A percentile compares a stretch with the other conserved stretches of the same genome.
Evolutionary conservation across 2,797 vertebrate genomes (phyloP).

Genomic region (Labroides dimidiatus): DNA sequence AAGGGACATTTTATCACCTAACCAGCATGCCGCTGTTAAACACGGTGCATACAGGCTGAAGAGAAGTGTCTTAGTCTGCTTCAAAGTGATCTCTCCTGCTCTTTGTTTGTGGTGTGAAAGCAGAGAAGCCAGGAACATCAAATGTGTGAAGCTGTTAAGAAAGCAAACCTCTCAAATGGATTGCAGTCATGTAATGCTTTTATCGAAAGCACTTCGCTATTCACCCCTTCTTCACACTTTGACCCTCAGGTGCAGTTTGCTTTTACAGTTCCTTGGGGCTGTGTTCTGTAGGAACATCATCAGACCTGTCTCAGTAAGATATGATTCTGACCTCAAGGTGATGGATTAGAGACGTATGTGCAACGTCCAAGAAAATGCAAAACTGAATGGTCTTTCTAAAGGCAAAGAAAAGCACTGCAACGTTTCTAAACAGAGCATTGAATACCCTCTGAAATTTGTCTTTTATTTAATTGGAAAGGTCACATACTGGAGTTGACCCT

Average conservation of each 20-base stretch:
- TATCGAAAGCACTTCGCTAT: not conserved
- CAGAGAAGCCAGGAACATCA: not conserved
- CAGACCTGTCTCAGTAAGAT: not conserved
- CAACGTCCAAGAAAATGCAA: no score
- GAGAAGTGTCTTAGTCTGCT: not conserved
- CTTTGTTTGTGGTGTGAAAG: constrained; percentile 1
- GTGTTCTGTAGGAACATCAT: not conserved
- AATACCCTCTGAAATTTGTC: no score
- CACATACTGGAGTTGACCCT: no score
- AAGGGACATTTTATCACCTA: no score
- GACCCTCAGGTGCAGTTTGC: not conserved
- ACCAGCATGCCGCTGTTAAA: not conserved
- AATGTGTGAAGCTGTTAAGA: constrained; percentile 4
- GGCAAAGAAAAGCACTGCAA: no score
- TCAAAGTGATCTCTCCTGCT: not conserved
- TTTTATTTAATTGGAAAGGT: no score
- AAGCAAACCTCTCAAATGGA: not conserved
- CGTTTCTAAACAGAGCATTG: no score
- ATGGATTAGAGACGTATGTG: no score
- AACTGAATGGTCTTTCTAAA: no score
- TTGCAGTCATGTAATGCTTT: not conserved
- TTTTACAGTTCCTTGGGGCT: not conserved
- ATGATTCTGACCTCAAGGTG: not conserved
- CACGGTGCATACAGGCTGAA: not conserved
- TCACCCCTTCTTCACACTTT: not conserved